Percentiles rank a stretch among this genome's conserved stretches.
Evolutionary conservation across 1,140 invertebrate genomes (phyloP).

Genomic region (Drosophila kanapiae): DNA sequence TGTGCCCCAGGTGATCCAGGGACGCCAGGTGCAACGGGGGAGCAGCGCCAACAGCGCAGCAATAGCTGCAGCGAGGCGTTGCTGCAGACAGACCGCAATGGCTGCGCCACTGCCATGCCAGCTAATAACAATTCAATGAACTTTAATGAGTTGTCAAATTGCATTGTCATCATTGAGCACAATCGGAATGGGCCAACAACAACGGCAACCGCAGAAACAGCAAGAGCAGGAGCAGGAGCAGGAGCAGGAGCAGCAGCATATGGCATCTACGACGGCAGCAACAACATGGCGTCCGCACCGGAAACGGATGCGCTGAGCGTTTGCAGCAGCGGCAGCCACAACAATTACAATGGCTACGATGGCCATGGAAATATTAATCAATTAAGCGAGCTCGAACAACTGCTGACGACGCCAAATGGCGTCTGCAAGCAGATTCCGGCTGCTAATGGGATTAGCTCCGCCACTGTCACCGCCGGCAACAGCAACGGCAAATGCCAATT

Average conservation of each 20-base stretch:
- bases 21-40: constrained; percentile 28
- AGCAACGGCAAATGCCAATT: constrained; percentile 50
- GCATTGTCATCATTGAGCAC: constrained; percentile 84
- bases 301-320: constrained; percentile 71
- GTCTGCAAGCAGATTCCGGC: constrained; percentile 23
- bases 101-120: constrained; percentile 57
- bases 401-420: constrained; percentile 48
- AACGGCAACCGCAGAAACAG: constrained; percentile 10
- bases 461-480: constrained; percentile 11
- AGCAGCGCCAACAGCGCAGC: constrained; percentile 69
- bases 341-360: constrained; percentile 35
- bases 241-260: constrained; percentile 32
- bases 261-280: constrained; percentile 26
- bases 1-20: neutral
- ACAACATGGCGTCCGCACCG: constrained; percentile 44
- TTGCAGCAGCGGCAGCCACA: constrained; percentile 58
- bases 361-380: constrained; percentile 68
- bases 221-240: constrained; percentile 8
- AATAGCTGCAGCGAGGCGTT: constrained; percentile 68
- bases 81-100: constrained; percentile 53
- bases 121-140: constrained; percentile 84
- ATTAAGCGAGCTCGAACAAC: constrained; percentile 78
- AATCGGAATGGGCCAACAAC: constrained; percentile 59
- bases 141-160: constrained; percentile 85
- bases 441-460: constrained; percentile 45